These are phyloP conservation scores for Protodeltote pygarga DNA, from an alignment of 2,888 invertebrate species.

Conservation along the genomic window DNA sequence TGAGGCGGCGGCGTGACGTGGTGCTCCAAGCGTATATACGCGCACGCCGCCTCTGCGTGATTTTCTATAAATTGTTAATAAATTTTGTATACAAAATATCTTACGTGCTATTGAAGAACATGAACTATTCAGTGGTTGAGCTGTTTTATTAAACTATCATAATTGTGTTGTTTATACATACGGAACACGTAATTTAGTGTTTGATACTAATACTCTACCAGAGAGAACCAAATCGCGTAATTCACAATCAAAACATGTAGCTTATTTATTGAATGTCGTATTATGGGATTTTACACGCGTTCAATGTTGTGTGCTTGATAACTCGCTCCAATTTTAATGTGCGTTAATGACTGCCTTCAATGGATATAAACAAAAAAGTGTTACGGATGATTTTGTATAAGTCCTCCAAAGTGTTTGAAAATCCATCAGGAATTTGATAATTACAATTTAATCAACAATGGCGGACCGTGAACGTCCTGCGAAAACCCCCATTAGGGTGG, in stretches of 20 bases:
- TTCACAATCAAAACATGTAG: slow-evolving; percentile 42
- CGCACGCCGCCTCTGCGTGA: slow-evolving; percentile 84
- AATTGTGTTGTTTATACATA: slow-evolving; percentile 49
- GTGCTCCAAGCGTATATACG: slow-evolving; percentile 61
- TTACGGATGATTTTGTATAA: slow-evolving; percentile 59
- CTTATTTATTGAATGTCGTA: slow-evolving; percentile 46
- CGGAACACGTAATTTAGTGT: slow-evolving; percentile 57
- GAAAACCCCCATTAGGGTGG: slow-evolving; percentile 94
- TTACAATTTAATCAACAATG: slow-evolving; percentile 77
- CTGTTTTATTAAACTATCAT: slow-evolving; percentile 39
- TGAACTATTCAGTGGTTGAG: slow-evolving; percentile 55
- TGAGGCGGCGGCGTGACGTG: slow-evolving; percentile 80
- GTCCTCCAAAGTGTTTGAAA: slow-evolving; percentile 60
- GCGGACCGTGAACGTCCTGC: slow-evolving; percentile 86
- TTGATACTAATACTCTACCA: slow-evolving; percentile 70
- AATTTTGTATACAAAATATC: slow-evolving; percentile 69
- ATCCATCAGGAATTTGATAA: slow-evolving; percentile 65
- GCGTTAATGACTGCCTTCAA: slow-evolving; percentile 45
- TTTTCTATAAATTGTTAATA: slow-evolving; percentile 77
- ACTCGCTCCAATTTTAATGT: slow-evolving; percentile 35
- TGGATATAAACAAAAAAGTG: slow-evolving; percentile 64
- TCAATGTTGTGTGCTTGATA: slow-evolving; percentile 39
- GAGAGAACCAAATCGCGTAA: slow-evolving; percentile 50
- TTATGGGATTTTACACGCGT: slow-evolving; percentile 33
- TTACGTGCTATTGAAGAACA: slow-evolving; percentile 57